Conservation (phyloP, 2,888 invertebrate species). For the Melieria picta region DNA sequence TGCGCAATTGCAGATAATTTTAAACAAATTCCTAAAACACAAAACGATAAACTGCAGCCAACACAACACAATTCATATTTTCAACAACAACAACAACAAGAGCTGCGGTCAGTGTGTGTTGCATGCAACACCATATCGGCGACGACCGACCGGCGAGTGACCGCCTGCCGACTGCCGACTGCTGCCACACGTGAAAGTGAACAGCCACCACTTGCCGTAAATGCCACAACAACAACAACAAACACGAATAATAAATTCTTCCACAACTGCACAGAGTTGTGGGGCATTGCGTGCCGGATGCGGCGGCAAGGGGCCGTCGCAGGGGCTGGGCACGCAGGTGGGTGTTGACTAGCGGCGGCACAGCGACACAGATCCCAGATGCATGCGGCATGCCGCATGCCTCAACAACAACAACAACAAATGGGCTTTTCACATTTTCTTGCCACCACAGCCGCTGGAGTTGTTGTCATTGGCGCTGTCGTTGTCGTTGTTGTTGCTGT, state of each 20-base stretch:
- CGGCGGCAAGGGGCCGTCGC: background rate
- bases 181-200: no score
- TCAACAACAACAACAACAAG: background rate
- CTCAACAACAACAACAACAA: background rate
- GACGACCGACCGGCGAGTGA: no score
- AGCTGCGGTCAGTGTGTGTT: background rate
- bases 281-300: no score
- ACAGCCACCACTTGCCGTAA: no score
- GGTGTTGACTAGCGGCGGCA: background rate
- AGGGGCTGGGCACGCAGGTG: background rate
- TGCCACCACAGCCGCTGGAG: conserved; percentile 1
- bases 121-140: background rate
- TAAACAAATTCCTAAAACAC: background rate
- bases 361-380: background rate
- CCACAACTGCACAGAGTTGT: no score
- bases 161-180: no score
- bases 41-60: background rate
- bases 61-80: background rate
- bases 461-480: background rate
- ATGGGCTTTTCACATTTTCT: no score
- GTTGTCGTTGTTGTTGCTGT: conserved; percentile 12
- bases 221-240: no score
- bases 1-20: conserved; percentile 19
- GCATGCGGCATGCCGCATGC: conserved; percentile 1
- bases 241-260: no score